These are phyloP conservation scores for Thyatira batis DNA, from an alignment of 2,888 invertebrate species.

Conservation along the genomic window DNA sequence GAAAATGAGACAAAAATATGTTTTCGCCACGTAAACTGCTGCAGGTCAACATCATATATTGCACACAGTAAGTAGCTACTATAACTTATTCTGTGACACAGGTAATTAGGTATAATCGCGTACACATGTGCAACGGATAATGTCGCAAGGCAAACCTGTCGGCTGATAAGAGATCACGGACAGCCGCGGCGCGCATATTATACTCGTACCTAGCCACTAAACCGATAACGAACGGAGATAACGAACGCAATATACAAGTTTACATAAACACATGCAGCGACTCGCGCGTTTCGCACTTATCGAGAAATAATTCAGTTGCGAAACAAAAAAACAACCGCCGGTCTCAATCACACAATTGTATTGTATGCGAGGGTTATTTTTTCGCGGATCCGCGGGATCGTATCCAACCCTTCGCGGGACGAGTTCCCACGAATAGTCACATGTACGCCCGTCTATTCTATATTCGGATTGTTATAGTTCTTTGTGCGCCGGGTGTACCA, in stretches of 20 bases:
- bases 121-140: slow-evolving; percentile 40
- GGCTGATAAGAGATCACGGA: slow-evolving; percentile 57
- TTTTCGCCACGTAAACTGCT: slow-evolving; percentile 14
- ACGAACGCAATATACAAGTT: neutral
- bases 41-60: no score
- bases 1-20: slow-evolving; percentile 16
- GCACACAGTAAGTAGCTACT: neutral
- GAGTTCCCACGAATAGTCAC: slow-evolving; percentile 57
- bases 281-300: neutral
- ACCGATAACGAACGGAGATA: slow-evolving; percentile 1
- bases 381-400: slow-evolving; percentile 24
- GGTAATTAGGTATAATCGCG: slow-evolving; percentile 38
- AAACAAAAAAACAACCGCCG: slow-evolving; percentile 20
- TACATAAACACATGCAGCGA: neutral
- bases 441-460: slow-evolving; percentile 24
- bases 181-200: slow-evolving; percentile 38
- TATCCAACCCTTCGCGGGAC: slow-evolving; percentile 40
- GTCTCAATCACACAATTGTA: slow-evolving; percentile 36
- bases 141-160: slow-evolving; percentile 58
- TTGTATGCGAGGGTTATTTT: slow-evolving; percentile 35
- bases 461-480: slow-evolving; percentile 28
- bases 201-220: neutral
- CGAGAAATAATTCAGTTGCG: neutral
- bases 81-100: neutral
- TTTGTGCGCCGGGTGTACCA: slow-evolving; percentile 25